A percentile compares a stretch with the other conserved stretches of the same genome.
Evolutionary conservation across 2,888 invertebrate species (phyloP).

Genomic region (Drosophila planitibia): DNA sequence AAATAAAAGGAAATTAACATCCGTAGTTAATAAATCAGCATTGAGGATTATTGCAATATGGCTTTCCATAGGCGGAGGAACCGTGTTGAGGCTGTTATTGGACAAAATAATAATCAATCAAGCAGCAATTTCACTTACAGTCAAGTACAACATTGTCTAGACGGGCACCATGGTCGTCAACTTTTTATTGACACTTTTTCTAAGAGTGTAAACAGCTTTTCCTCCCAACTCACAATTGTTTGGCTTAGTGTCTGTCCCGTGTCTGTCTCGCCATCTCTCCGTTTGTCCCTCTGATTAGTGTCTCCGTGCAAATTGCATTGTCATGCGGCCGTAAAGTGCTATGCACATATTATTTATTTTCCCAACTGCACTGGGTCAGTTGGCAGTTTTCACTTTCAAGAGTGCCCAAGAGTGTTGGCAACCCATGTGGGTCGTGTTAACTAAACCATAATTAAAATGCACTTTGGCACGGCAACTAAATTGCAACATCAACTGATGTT

Average conservation of each 20-base stretch:
- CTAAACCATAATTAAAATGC: constrained; percentile 72
- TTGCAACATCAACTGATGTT: constrained; percentile 56
- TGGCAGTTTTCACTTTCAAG: constrained; percentile 71
- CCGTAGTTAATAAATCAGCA: background rate
- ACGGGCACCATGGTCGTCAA: constrained; percentile 22
- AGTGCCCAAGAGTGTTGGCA: constrained; percentile 19
- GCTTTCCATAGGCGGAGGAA: background rate
- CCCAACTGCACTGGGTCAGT: constrained; percentile 46
- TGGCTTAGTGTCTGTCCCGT: constrained; percentile 4
- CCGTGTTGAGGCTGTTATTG: background rate
- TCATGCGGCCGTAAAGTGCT: constrained; percentile 28
- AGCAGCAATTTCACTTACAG: constrained; percentile 55
- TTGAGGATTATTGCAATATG: constrained; percentile 4
- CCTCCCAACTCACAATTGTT: constrained; percentile 10
- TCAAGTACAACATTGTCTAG: constrained; percentile 42
- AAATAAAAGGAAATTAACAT: background rate
- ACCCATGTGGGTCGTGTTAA: constrained; percentile 49
- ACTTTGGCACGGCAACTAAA: constrained; percentile 56
- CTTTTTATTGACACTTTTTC: constrained; percentile 71
- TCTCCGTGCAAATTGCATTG: constrained; percentile 62
- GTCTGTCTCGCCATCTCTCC: background rate
- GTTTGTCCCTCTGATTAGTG: constrained; percentile 22
- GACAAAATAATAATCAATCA: constrained; percentile 45
- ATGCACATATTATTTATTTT: constrained; percentile 38
- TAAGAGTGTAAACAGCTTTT: constrained; percentile 37